phyloP scores from a whole-genome alignment of 2,888 invertebrate species.

The Ectemnius lituratus region DNA sequence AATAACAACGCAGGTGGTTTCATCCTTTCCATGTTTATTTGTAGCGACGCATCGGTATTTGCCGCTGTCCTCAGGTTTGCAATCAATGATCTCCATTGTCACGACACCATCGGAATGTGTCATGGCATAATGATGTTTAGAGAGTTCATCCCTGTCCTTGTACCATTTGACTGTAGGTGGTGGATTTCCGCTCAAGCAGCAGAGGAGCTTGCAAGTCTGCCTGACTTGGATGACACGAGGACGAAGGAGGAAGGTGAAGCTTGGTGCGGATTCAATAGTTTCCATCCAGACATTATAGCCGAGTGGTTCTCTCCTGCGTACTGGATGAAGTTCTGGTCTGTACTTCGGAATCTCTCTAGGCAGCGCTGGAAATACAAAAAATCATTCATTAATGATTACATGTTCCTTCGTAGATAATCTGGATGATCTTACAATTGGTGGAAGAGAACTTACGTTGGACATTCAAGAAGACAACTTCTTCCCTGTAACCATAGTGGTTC shows the following conservation, averaged over 20 bases:
- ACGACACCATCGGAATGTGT: constrained; percentile 96
- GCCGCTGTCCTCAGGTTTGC: constrained; percentile 96
- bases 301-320: constrained; percentile 88
- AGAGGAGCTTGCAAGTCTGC: constrained; percentile 97
- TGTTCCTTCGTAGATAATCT: too few species aligned
- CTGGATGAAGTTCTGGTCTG: constrained; percentile 83
- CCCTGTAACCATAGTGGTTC: constrained; percentile 96
- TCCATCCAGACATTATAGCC: constrained; percentile 95
- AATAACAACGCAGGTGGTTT: constrained; percentile 96
- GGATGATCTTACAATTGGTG: too few species aligned
- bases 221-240: constrained; percentile 98
- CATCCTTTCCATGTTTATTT: constrained; percentile 96
- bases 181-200: constrained; percentile 97
- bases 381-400: too few species aligned
- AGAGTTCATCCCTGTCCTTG: constrained; percentile 95
- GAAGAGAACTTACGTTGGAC: constrained; percentile 88
- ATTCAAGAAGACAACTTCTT: constrained; percentile 97
- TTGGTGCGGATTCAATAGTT: constrained; percentile 94
- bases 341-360: constrained; percentile 86
- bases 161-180: constrained; percentile 94
- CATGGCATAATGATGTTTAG: constrained; percentile 94
- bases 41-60: constrained; percentile 96
- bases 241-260: constrained; percentile 98
- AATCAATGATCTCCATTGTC: constrained; percentile 97
- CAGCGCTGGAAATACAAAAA: constrained; percentile 80